These are phyloP conservation scores for Cephus cinctus DNA, from an alignment of 1,140 invertebrate species.

Conservation along the genomic window DNA sequence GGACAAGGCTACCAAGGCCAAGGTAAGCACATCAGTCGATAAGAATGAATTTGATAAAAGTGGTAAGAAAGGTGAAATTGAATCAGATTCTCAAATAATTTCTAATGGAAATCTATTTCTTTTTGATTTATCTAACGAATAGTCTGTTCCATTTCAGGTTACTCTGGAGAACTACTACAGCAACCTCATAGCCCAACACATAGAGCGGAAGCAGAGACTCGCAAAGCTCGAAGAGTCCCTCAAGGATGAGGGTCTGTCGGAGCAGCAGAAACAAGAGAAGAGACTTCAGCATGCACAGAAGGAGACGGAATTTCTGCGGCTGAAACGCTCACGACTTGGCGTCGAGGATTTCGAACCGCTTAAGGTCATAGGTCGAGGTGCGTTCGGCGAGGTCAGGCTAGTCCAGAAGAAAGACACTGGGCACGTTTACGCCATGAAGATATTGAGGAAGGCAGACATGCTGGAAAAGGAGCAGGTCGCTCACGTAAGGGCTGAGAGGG, in stretches of 20 bases:
- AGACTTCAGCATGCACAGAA: conserved; percentile 94
- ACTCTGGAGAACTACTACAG: conserved; percentile 99
- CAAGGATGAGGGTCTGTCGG: conserved; percentile 87
- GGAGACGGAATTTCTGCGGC: conserved; percentile 95
- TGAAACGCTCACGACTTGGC: conserved; percentile 93
- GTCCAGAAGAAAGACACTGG: conserved; percentile 99
- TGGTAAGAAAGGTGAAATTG: no score
- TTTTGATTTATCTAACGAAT: no score
- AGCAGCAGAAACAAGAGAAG: conserved; percentile 84
- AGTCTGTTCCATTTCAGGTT: conserved; percentile 60
- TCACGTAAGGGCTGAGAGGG: conserved; percentile 96
- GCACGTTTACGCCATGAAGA: conserved; percentile 99
- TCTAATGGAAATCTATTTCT: no score
- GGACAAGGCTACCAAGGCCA: conserved; percentile 99
- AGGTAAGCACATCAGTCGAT: conserved; percentile 62
- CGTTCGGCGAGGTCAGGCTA: conserved; percentile 96
- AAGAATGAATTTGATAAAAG: no score
- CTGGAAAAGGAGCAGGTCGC: conserved; percentile 99
- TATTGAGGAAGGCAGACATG: conserved; percentile 98
- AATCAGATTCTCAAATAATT: no score
- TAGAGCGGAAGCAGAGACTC: conserved; percentile 93
- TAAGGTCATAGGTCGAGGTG: conserved; percentile 95
- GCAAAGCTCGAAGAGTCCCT: conserved; percentile 92
- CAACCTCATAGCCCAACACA: conserved; percentile 95
- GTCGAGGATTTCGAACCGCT: conserved; percentile 98